Conservation (phyloP, 2,113 vertebrate genomes). For the Hucho hucho region DNA sequence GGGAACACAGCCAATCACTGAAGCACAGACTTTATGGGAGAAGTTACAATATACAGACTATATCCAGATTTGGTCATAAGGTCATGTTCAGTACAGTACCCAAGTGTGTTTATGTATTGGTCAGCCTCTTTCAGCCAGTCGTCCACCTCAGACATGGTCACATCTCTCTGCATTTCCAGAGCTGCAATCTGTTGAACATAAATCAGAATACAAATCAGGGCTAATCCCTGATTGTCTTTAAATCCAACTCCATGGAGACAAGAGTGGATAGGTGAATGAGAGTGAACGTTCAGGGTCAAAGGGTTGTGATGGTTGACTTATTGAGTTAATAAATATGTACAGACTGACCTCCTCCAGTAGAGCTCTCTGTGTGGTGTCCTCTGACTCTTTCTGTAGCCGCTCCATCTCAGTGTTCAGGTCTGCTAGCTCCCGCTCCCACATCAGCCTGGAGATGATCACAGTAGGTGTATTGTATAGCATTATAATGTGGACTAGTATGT, state of each 20-base stretch:
- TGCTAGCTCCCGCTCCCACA: slow-evolving; percentile 80
- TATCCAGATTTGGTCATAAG: neutral
- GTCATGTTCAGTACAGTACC: slow-evolving; percentile 41
- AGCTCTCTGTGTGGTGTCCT: slow-evolving; percentile 67
- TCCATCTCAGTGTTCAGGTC: slow-evolving; percentile 63
- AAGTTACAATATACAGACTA: neutral
- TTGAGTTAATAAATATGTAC: neutral
- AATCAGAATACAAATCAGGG: neutral
- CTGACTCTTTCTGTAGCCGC: slow-evolving; percentile 67
- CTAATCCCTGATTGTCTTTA: too few species aligned
- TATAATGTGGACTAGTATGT: neutral
- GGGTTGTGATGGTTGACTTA: neutral
- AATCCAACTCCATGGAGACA: too few species aligned
- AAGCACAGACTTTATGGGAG: neutral
- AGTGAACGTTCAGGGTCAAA: neutral
- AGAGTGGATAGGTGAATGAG: neutral
- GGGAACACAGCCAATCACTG: neutral
- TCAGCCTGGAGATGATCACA: slow-evolving; percentile 65
- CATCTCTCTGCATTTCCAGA: slow-evolving; percentile 80
- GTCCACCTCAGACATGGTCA: slow-evolving; percentile 78
- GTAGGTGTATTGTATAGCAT: neutral
- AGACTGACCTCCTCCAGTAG: slow-evolving; percentile 36
- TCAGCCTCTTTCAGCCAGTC: slow-evolving; percentile 83
- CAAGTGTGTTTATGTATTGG: slow-evolving; percentile 78
- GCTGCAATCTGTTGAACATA: slow-evolving; percentile 72